phyloP scores from a whole-genome alignment of 2,113 vertebrate species.

The Lepus timidus region DNA sequence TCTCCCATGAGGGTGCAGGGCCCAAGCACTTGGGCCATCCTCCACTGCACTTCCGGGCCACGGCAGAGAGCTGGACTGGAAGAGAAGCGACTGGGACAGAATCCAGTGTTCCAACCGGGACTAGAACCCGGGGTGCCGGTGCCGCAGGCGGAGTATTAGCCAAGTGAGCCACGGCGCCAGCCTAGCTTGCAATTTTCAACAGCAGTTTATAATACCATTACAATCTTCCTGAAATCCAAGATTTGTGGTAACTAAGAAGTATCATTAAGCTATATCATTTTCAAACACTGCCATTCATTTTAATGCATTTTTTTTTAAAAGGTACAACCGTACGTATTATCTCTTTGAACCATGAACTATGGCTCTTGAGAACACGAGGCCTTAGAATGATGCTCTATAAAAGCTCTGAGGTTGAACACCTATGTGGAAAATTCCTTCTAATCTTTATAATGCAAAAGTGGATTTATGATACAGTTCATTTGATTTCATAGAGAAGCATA shows the following conservation, averaged over 20 bases:
- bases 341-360: neutral
- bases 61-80: too few species aligned
- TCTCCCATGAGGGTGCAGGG: too few species aligned
- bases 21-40: too few species aligned
- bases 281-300: neutral
- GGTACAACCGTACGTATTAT: constrained; percentile 23
- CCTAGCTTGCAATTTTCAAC: constrained; percentile 18
- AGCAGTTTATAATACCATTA: neutral
- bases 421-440: constrained; percentile 78
- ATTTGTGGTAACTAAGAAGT: constrained; percentile 51
- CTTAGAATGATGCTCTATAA: constrained; percentile 60
- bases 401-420: constrained; percentile 73
- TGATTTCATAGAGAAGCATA: constrained; percentile 76
- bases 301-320: neutral
- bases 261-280: constrained; percentile 24
- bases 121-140: too few species aligned
- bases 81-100: too few species aligned
- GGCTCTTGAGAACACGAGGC: constrained; percentile 52
- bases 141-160: too few species aligned
- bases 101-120: too few species aligned
- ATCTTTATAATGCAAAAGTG: constrained; percentile 69
- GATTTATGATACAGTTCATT: constrained; percentile 69
- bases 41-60: too few species aligned
- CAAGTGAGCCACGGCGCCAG: too few species aligned
- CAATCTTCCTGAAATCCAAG: constrained; percentile 52